phyloP scores from a whole-genome alignment of 1,140 invertebrate species.

The Atta colombica region DNA sequence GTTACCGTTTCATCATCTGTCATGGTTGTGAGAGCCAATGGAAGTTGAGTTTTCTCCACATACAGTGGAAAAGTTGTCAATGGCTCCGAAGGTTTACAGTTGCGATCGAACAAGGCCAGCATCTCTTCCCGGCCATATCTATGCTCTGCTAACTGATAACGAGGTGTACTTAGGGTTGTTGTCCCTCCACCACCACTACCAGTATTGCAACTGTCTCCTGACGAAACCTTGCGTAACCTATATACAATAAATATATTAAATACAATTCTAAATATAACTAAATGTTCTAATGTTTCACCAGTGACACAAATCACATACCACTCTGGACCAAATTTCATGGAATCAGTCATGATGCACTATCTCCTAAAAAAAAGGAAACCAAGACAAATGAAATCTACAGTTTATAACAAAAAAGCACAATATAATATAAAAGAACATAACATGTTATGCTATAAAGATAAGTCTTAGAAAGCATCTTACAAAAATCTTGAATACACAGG shows the following conservation, averaged over 20 bases:
- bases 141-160: conserved; percentile 91
- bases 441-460: conserved; percentile 56
- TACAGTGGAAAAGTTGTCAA: conserved; percentile 90
- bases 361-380: conserved; percentile 77
- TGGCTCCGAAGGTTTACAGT: conserved; percentile 89
- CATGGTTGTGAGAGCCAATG: conserved; percentile 91
- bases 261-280: not conserved
- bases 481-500: not conserved
- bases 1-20: conserved; percentile 94
- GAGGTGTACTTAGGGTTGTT: conserved; percentile 83
- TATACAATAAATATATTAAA: not conserved
- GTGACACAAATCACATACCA: conserved; percentile 84
- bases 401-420: not conserved
- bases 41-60: conserved; percentile 92
- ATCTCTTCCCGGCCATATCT: conserved; percentile 96
- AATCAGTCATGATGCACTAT: conserved; percentile 89
- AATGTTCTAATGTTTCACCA: not conserved
- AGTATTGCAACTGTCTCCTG: conserved; percentile 85
- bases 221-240: conserved; percentile 89
- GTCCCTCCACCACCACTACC: conserved; percentile 83
- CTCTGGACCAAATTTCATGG: conserved; percentile 92
- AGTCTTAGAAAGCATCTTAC: conserved; percentile 50
- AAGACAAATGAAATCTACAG: conserved; percentile 49
- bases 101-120: conserved; percentile 93
- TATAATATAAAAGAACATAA: not conserved